Percentiles rank a stretch among this genome's conserved stretches.
These are phyloP conservation scores for Sarcophaga rosellei DNA, from an alignment of 2,888 invertebrate genomes.

Conservation along the genomic window DNA sequence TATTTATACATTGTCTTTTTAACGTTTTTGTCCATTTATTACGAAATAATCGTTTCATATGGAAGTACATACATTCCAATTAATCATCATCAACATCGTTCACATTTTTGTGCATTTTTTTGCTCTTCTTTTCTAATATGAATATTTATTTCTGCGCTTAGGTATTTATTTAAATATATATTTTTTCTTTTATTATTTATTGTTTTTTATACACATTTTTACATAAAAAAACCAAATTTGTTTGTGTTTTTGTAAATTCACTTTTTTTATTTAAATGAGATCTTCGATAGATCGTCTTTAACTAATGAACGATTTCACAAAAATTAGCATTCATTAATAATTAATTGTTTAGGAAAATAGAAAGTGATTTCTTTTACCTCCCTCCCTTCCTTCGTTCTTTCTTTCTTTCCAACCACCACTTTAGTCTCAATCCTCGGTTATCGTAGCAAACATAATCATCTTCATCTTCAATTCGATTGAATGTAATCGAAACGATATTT, in stretches of 20 bases:
- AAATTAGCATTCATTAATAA: slow-evolving; percentile 79
- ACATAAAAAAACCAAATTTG: neutral
- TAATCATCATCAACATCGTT: neutral
- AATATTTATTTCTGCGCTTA: neutral
- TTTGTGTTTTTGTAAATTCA: neutral
- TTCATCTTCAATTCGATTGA: too few species aligned
- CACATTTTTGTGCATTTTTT: neutral
- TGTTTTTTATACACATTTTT: neutral
- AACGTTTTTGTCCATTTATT: neutral
- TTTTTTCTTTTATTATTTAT: neutral
- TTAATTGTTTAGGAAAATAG: slow-evolving; percentile 76
- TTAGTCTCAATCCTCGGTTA: too few species aligned
- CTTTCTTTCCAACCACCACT: too few species aligned
- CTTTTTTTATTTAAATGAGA: slow-evolving; percentile 2
- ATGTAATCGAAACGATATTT: neutral
- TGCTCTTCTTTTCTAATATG: too few species aligned
- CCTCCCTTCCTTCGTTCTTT: neutral
- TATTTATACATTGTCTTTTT: too few species aligned
- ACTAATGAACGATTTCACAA: slow-evolving; percentile 70
- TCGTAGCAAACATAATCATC: too few species aligned
- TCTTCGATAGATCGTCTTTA: neutral
- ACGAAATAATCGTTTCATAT: slow-evolving; percentile 16
- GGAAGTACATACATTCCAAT: too few species aligned
- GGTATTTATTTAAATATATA: slow-evolving; percentile 28
- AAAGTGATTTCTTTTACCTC: slow-evolving; percentile 71